Evolutionary conservation across 2,888 invertebrate species (phyloP).

Genomic region (Coelinius sp.): DNA sequence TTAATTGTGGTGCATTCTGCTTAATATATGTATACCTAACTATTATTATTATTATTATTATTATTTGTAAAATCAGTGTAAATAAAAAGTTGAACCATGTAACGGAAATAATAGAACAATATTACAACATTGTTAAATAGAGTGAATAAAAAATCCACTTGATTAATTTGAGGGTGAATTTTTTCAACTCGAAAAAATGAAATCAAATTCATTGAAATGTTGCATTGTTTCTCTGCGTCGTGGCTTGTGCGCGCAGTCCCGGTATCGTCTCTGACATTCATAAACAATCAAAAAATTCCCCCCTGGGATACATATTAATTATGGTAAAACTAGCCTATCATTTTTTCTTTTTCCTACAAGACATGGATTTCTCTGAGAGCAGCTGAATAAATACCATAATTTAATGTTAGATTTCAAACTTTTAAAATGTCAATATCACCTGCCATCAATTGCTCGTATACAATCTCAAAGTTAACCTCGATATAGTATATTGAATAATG

Average conservation of each 20-base stretch:
- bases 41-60: not conserved
- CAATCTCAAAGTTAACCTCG: not conserved
- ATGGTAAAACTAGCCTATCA: too few species aligned
- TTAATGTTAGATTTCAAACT: not conserved
- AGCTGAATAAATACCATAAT: not conserved
- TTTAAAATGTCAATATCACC: not conserved
- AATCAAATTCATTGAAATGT: too few species aligned
- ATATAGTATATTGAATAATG: slow-evolving; percentile 49
- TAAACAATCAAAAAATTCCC: too few species aligned
- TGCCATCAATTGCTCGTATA: not conserved
- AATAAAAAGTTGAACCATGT: not conserved
- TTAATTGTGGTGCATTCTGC: slow-evolving; percentile 4
- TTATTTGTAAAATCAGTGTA: not conserved
- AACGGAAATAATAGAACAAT: not conserved
- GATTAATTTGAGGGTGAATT: too few species aligned
- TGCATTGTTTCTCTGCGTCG: too few species aligned
- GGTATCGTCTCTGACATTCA: too few species aligned
- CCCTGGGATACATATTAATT: too few species aligned
- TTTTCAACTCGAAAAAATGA: too few species aligned
- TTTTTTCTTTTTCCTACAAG: not conserved
- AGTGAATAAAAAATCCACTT: too few species aligned
- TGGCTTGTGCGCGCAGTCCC: too few species aligned
- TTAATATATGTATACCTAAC: not conserved
- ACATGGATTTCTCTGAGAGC: not conserved
- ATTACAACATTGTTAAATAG: too few species aligned